A percentile compares a stretch with the other conserved stretches of the same genome.
Evolutionary conservation across 1,140 invertebrate species (phyloP).

Genomic region (Drosophila tsacasi): DNA sequence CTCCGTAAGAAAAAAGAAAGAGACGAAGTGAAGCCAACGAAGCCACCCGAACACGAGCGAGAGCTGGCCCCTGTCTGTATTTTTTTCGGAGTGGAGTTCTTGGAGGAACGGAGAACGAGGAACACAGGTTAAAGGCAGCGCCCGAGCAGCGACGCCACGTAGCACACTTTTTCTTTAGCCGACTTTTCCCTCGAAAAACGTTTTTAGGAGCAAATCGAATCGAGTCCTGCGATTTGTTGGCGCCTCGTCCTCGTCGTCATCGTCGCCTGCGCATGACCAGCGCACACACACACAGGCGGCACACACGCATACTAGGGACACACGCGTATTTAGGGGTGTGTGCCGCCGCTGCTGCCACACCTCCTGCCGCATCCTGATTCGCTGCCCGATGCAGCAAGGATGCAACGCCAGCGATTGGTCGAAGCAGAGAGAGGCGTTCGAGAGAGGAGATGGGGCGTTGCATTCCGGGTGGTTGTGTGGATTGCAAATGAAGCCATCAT

Average conservation of each 20-base stretch:
- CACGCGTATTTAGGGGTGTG: conserved; percentile 42
- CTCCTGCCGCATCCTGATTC: conserved; percentile 63
- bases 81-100: conserved; percentile 39
- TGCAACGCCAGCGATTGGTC: conserved; percentile 69
- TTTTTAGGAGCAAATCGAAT: conserved; percentile 73
- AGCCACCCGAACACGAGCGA: conserved; percentile 19
- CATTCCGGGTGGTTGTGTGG: conserved; percentile 31
- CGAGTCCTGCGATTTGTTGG: conserved; percentile 73
- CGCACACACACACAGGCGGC: conserved; percentile 20
- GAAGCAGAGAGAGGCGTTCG: neutral
- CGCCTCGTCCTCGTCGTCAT: conserved; percentile 40
- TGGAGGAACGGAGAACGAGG: neutral
- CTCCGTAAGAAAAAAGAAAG: conserved; percentile 3
- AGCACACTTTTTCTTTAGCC: conserved; percentile 51
- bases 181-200: neutral
- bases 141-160: conserved; percentile 29
- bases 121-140: conserved; percentile 59
- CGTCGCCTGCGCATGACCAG: conserved; percentile 76
- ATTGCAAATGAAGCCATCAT: conserved; percentile 11
- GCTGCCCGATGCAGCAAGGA: conserved; percentile 65
- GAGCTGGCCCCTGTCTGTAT: neutral
- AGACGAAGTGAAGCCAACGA: conserved; percentile 46
- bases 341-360: conserved; percentile 19
- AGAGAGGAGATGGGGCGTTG: conserved; percentile 35
- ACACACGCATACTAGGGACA: conserved; percentile 55